Evolutionary conservation across 2,888 invertebrate species (phyloP).

Genomic region (Chrysolina haemoptera): DNA sequence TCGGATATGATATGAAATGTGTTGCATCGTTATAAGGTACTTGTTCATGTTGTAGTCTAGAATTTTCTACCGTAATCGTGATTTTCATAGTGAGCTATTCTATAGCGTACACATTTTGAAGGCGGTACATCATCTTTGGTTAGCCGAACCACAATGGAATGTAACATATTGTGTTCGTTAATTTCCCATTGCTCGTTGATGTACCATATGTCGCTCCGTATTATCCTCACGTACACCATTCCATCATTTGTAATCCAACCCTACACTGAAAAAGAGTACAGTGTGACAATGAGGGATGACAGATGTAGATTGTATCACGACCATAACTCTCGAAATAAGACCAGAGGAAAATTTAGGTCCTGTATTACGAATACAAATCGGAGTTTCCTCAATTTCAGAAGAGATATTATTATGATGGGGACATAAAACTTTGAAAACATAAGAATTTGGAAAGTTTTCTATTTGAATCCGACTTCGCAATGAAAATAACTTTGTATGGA

Average conservation of each 20-base stretch:
- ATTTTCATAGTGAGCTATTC: too few species aligned
- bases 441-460: too few species aligned
- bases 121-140: background rate
- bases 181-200: background rate
- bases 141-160: background rate
- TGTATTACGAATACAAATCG: background rate
- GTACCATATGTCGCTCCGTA: slow-evolving; percentile 1
- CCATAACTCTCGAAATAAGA: background rate
- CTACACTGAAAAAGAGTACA: slow-evolving; percentile 7
- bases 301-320: slow-evolving; percentile 1
- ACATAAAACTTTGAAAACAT: too few species aligned
- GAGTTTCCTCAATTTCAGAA: background rate
- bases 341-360: background rate
- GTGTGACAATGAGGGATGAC: background rate
- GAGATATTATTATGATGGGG: too few species aligned
- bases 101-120: background rate
- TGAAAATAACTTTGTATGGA: too few species aligned
- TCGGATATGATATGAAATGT: too few species aligned
- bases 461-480: too few species aligned
- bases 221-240: slow-evolving; percentile 11
- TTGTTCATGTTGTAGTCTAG: too few species aligned
- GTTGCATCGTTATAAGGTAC: too few species aligned
- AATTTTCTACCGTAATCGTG: too few species aligned
- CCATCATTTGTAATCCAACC: background rate
- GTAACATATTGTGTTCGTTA: slow-evolving; percentile 2